Evolutionary conservation across 2,113 vertebrate species (phyloP).

Genomic region (Ceyx margarethae): DNA sequence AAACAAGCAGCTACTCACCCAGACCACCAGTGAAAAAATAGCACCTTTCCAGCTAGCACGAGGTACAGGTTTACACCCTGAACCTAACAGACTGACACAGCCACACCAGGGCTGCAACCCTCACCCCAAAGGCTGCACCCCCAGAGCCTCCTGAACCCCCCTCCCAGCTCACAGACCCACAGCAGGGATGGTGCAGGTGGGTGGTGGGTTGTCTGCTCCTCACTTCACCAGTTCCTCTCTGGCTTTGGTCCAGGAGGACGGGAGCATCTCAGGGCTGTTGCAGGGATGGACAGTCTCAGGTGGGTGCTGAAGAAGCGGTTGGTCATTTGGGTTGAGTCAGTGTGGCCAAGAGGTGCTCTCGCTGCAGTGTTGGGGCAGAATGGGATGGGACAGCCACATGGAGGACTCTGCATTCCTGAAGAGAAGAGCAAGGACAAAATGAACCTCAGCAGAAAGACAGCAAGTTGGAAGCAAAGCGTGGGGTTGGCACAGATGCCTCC

Average conservation of each 20-base stretch:
- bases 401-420: not conserved
- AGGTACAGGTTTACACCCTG: rapidly evolving
- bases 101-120: not conserved
- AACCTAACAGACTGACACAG: not conserved
- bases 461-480: not conserved
- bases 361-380: not conserved
- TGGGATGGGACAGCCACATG: not conserved
- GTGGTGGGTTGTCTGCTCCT: rapidly evolving
- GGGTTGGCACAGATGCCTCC: rapidly evolving
- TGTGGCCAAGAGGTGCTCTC: not conserved
- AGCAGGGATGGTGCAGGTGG: rapidly evolving
- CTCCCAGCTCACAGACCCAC: not conserved
- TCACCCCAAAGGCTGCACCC: not conserved
- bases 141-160: not conserved
- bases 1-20: rapidly evolving
- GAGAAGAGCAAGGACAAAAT: not conserved
- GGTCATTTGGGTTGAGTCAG: rapidly evolving
- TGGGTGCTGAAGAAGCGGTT: rapidly evolving
- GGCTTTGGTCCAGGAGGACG: rapidly evolving
- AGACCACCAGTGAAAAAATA: not conserved
- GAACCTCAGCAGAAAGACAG: not conserved
- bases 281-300: rapidly evolving
- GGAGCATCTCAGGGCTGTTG: rapidly evolving
- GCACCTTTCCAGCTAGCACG: rapidly evolving
- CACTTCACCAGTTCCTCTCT: rapidly evolving